Conservation (phyloP, 2,888 invertebrate species). For the Zaprionus bogoriensis region DNA sequence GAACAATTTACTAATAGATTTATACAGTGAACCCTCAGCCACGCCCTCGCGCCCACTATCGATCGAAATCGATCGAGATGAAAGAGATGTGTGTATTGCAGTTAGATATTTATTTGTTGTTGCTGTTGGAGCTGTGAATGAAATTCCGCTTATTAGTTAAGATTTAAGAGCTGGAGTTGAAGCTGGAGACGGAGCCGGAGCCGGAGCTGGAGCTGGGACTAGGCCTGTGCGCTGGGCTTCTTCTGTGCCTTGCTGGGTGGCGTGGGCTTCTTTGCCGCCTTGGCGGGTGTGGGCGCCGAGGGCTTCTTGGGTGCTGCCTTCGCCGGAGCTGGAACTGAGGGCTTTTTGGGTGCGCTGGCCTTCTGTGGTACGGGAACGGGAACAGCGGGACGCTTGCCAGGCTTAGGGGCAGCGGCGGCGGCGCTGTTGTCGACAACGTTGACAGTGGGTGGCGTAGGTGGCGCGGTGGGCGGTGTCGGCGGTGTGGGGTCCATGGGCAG, state of each 20-base stretch:
- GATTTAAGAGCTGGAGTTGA: not conserved
- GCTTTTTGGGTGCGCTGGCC: conserved; percentile 45
- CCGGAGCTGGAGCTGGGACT: conserved; percentile 5
- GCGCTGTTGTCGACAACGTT: conserved; percentile 5
- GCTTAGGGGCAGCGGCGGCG: conserved; percentile 17
- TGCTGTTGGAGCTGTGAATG: conserved; percentile 62
- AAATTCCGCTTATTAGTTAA: conserved; percentile 67
- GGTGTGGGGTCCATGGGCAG: conserved; percentile 44
- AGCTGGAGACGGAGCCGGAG: not conserved
- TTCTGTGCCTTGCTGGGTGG: conserved; percentile 58
- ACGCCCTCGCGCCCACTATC: not conserved
- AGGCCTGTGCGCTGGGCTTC: conserved; percentile 56
- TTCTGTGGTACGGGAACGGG: conserved; percentile 49
- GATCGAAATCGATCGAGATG: conserved; percentile 6
- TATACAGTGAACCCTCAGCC: conserved; percentile 2
- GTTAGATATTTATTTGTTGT: conserved; percentile 63
- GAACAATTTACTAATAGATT: conserved; percentile 44
- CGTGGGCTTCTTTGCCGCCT: conserved; percentile 53
- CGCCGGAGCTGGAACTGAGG: conserved; percentile 26
- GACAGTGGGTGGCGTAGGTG: conserved; percentile 54
- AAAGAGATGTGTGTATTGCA: conserved; percentile 54
- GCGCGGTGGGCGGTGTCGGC: conserved; percentile 48
- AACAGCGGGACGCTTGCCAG: not conserved
- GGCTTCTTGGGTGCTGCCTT: conserved; percentile 62
- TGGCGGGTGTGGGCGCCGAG: conserved; percentile 32